Conservation (phyloP, 64 coral and sea anemone genomes). For the Porites lutea region DNA sequence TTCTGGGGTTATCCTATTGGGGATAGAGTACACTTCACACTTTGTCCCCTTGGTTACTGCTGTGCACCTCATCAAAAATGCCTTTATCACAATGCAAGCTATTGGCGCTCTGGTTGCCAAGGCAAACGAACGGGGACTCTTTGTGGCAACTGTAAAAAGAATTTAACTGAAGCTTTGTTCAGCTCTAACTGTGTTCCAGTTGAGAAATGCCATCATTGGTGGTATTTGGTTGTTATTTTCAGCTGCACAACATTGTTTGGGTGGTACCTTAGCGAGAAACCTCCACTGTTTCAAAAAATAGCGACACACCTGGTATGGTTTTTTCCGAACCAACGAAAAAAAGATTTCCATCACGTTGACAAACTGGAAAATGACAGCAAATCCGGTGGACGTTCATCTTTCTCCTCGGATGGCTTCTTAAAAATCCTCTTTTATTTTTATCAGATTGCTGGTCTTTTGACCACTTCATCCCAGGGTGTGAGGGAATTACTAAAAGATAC, state of each 20-base stretch:
- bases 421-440: slow-evolving; percentile 78
- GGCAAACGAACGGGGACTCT: slow-evolving; percentile 43
- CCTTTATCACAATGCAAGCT: background rate
- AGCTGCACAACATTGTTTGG: background rate
- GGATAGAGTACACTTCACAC: slow-evolving; percentile 2
- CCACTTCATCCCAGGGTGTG: background rate
- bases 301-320: slow-evolving; percentile 17
- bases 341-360: background rate
- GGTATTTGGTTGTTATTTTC: slow-evolving; percentile 12
- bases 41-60: slow-evolving; percentile 51
- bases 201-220: background rate
- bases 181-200: background rate
- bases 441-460: slow-evolving; percentile 43
- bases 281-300: slow-evolving; percentile 18
- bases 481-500: background rate
- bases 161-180: slow-evolving; percentile 36
- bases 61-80: slow-evolving; percentile 33
- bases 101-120: slow-evolving; percentile 51
- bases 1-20: slow-evolving; percentile 44
- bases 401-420: slow-evolving; percentile 11
- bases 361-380: background rate
- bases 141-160: slow-evolving; percentile 37
- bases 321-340: background rate
- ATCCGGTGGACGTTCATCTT: too few relatives aligned
- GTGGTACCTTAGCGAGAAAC: slow-evolving; percentile 23